Conservation (phyloP, 1,140 invertebrate species). For the Drosophila parabipectinata region DNA sequence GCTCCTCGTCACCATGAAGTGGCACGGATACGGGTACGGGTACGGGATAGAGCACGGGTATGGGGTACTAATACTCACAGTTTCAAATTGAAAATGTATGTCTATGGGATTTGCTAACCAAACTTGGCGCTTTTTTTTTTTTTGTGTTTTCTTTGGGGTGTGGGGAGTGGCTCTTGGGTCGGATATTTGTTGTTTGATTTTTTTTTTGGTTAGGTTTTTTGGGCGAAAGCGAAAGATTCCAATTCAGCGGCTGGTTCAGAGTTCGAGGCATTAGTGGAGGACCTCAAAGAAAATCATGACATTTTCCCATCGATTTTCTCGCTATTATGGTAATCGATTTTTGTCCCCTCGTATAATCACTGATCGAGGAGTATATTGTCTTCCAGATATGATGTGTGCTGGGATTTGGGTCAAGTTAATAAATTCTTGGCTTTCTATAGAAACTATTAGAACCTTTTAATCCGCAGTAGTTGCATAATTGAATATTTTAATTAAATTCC, state of each 20-base stretch:
- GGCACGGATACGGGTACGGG: constrained; percentile 28
- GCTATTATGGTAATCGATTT: constrained; percentile 62
- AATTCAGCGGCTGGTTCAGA: constrained; percentile 73
- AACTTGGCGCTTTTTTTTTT: constrained; percentile 1
- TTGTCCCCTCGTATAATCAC: constrained; percentile 40
- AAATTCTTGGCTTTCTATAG: neutral
- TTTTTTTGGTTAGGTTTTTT: constrained; percentile 23
- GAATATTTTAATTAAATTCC: neutral
- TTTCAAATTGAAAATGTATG: constrained; percentile 71
- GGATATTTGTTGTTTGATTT: constrained; percentile 13
- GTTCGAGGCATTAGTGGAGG: constrained; percentile 73
- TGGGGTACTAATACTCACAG: constrained; percentile 17
- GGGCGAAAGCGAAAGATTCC: constrained; percentile 69
- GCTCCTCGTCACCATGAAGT: constrained; percentile 72
- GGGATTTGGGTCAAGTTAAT: constrained; percentile 5
- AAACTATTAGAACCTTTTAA: too few relatives aligned
- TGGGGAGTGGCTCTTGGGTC: constrained; percentile 59
- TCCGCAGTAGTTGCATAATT: neutral
- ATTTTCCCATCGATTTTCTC: constrained; percentile 59
- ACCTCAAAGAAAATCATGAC: constrained; percentile 71
- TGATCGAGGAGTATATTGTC: constrained; percentile 23
- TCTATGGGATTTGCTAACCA: constrained; percentile 57
- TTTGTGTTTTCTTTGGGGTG: constrained; percentile 6
- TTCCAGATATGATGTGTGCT: constrained; percentile 28
- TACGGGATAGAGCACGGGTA: constrained; percentile 2